phyloP scores from a whole-genome alignment of 1,140 invertebrate genomes.

The Brachionus paranguensis region DNA sequence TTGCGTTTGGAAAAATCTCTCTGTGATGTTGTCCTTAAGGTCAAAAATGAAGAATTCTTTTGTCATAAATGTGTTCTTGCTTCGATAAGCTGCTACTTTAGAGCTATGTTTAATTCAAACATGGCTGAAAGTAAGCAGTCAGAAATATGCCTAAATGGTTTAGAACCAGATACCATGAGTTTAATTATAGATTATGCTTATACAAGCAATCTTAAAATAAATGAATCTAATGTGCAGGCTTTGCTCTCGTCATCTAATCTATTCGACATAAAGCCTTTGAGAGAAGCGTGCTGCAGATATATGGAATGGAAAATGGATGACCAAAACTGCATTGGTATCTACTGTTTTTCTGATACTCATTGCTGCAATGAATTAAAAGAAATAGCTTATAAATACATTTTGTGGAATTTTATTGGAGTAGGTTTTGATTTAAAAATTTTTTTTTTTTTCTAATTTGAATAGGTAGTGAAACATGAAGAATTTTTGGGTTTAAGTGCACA shows the following conservation, averaged over 20 bases:
- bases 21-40: conserved; percentile 57
- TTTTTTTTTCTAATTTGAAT: conserved; percentile 46
- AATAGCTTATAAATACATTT: conserved; percentile 55
- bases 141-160: conserved; percentile 58
- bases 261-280: conserved; percentile 58
- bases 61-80: conserved; percentile 59
- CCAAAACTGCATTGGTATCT: conserved; percentile 60
- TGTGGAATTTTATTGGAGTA: conserved; percentile 46
- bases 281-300: conserved; percentile 59
- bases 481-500: conserved; percentile 54
- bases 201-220: conserved; percentile 58
- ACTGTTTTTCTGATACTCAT: conserved; percentile 61
- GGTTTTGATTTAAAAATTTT: background rate
- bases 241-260: conserved; percentile 62
- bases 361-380: conserved; percentile 57
- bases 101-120: conserved; percentile 58
- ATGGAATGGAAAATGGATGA: conserved; percentile 60
- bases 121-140: conserved; percentile 57
- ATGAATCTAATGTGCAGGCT: conserved; percentile 59
- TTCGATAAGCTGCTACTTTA: conserved; percentile 58
- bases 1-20: conserved; percentile 56
- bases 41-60: conserved; percentile 55
- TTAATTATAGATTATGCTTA: conserved; percentile 61
- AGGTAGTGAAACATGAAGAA: conserved; percentile 57
- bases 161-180: conserved; percentile 57